These are phyloP conservation scores for Siphamia tubifer DNA, from an alignment of 2,113 vertebrate genomes.

Conservation along the genomic window DNA sequence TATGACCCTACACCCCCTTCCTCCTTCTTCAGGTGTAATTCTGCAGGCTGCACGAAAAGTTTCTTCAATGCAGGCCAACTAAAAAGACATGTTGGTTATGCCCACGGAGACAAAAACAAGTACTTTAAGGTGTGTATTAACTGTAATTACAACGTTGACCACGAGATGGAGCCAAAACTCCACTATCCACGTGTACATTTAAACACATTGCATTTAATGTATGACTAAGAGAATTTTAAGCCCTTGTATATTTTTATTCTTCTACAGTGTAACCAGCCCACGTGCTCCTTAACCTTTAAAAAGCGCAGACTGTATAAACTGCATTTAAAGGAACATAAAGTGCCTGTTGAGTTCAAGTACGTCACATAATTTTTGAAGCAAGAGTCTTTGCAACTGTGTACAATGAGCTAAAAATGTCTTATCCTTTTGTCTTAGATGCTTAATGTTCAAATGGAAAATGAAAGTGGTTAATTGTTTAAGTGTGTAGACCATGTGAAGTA, in stretches of 20 bases:
- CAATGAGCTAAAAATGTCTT: background rate
- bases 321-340: constrained; percentile 65
- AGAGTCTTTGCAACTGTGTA: background rate
- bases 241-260: background rate
- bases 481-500: background rate
- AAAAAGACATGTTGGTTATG: constrained; percentile 65
- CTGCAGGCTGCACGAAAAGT: constrained; percentile 36
- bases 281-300: constrained; percentile 72
- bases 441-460: background rate
- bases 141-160: background rate
- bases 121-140: constrained; percentile 73
- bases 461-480: background rate
- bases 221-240: background rate
- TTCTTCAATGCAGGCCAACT: constrained; percentile 53
- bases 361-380: background rate
- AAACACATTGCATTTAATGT: background rate
- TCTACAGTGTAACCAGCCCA: constrained; percentile 65
- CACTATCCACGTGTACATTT: background rate
- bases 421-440: too few relatives aligned
- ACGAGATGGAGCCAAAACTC: constrained; percentile 39
- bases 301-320: constrained; percentile 72
- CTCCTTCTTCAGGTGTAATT: constrained; percentile 61
- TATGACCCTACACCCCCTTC: too few relatives aligned
- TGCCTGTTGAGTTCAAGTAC: constrained; percentile 65
- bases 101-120: constrained; percentile 53